Percentiles rank a stretch among this genome's conserved stretches.
phyloP scores from a whole-genome alignment of 1,140 invertebrate species.

The Rhizoglyphus robini region DNA sequence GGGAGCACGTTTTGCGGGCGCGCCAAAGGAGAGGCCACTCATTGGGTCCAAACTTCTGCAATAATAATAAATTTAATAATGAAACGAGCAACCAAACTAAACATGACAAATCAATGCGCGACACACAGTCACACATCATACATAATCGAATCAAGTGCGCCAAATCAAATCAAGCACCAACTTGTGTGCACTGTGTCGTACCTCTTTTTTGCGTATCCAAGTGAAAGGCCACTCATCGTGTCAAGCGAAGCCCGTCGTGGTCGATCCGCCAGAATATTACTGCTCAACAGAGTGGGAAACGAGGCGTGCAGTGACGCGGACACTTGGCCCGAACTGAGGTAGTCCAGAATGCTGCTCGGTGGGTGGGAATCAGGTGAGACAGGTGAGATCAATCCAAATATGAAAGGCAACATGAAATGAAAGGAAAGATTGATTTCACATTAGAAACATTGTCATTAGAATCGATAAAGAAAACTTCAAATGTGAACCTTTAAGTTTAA shows the following conservation, averaged over 20 bases:
- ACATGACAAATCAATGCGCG: no score
- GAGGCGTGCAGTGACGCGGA: not conserved
- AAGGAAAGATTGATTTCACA: no score
- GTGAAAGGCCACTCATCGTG: conserved; percentile 14
- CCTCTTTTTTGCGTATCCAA: conserved; percentile 12
- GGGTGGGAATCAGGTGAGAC: no score
- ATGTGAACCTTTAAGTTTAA: no score
- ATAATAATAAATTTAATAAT: not conserved
- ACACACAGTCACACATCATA: no score
- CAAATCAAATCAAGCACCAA: not conserved
- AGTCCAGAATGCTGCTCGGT: no score
- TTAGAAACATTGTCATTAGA: no score
- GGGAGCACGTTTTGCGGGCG: conserved; percentile 36
- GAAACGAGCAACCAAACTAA: no score
- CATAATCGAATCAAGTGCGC: not conserved
- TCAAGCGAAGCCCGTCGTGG: conserved; percentile 2
- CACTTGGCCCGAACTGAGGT: not conserved
- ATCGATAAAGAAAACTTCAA: no score
- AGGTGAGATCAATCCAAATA: no score
- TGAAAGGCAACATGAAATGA: no score
- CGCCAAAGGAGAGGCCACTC: conserved; percentile 6
- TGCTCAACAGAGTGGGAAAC: not conserved
- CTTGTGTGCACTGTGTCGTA: not conserved
- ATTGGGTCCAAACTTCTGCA: conserved; percentile 14
- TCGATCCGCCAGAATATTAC: not conserved